phyloP scores from a whole-genome alignment of 2,797 vertebrate species.

The Squalus acanthias region DNA sequence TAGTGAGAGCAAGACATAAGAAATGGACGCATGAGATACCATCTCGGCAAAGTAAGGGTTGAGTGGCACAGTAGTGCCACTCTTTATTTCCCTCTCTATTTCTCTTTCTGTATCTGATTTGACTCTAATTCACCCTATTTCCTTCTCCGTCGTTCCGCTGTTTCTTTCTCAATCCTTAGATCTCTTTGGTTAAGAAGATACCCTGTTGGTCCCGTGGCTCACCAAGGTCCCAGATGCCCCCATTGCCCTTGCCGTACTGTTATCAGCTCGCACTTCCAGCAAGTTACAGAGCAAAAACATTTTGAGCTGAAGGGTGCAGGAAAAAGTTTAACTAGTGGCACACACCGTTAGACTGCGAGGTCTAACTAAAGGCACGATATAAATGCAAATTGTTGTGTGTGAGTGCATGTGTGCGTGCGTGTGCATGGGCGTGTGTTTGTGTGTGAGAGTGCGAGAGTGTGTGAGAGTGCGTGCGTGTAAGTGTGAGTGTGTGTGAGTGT shows the following conservation, averaged over 20 bases:
- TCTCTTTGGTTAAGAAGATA: neutral
- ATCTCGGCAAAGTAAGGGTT: neutral
- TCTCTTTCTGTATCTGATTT: neutral
- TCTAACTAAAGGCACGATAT: neutral
- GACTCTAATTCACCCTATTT: neutral
- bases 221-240: neutral
- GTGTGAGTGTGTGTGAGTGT: too few relatives aligned
- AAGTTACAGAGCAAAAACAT: neutral
- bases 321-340: neutral
- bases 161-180: neutral
- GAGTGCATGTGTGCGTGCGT: too few relatives aligned
- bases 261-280: neutral
- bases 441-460: too few relatives aligned
- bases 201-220: neutral
- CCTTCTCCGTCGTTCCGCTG: neutral
- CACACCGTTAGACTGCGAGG: neutral
- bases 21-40: neutral
- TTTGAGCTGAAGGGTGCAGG: neutral
- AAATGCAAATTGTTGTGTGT: neutral
- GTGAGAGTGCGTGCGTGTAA: too few relatives aligned
- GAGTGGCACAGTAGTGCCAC: neutral
- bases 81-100: neutral
- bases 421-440: too few relatives aligned
- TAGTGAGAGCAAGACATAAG: neutral
- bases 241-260: neutral